These are phyloP conservation scores for Urocolius indicus DNA, from an alignment of 2,113 vertebrate species.

Conservation along the genomic window DNA sequence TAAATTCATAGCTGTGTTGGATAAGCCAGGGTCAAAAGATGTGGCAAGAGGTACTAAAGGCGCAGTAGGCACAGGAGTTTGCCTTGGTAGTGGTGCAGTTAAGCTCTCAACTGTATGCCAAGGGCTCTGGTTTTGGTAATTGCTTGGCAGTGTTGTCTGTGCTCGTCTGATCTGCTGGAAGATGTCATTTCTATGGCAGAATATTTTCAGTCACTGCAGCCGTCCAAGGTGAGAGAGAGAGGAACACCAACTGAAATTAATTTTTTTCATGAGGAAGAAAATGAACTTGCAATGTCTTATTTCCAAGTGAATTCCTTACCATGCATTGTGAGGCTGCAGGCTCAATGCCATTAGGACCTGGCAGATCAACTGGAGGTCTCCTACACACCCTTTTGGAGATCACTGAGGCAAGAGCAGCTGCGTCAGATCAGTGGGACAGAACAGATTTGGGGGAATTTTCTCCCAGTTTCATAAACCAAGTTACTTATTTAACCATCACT, in stretches of 20 bases:
- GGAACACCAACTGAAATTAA: not conserved
- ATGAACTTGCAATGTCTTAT: not conserved
- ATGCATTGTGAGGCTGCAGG: not conserved
- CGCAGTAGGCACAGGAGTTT: not conserved
- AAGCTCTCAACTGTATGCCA: not conserved
- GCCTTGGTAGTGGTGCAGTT: not conserved
- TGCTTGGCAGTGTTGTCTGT: not conserved
- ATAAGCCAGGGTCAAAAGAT: not conserved
- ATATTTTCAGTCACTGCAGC: not conserved
- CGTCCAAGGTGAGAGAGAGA: not conserved
- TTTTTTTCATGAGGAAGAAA: slow-evolving; percentile 13
- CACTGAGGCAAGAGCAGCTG: not conserved
- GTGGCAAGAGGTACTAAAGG: not conserved
- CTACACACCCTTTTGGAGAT: not conserved
- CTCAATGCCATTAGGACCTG: not conserved
- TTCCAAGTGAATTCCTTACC: not conserved
- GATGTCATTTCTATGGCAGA: not conserved
- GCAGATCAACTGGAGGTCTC: not conserved
- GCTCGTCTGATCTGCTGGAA: not conserved
- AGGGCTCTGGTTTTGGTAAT: not conserved
- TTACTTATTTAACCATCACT: rapidly evolving
- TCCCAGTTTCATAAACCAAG: not conserved
- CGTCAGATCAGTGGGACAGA: not conserved
- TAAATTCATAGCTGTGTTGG: not conserved
- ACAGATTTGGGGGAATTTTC: not conserved